Conservation (phyloP, 2,888 invertebrate genomes). For the Meandrusa payeni region DNA sequence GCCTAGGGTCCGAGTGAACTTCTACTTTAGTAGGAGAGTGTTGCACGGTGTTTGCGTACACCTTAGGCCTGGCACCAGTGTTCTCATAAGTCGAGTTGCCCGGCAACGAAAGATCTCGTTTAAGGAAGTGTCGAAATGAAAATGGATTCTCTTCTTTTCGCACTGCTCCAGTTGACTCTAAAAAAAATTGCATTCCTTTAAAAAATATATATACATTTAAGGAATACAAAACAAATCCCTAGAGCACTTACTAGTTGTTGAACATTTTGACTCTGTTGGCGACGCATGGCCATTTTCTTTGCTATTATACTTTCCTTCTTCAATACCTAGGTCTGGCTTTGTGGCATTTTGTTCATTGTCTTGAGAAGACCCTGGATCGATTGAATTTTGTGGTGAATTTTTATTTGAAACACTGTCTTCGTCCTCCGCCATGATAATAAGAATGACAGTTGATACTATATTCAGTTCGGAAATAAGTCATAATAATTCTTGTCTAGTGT, state of each 20-base stretch:
- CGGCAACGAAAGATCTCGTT: conserved; percentile 81
- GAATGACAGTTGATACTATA: conserved; percentile 57
- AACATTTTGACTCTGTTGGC: conserved; percentile 60
- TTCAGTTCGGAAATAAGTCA: background rate
- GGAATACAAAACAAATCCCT: conserved; percentile 69
- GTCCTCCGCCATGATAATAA: conserved; percentile 78
- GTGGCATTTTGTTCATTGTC: conserved; percentile 62
- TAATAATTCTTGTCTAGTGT: no score
- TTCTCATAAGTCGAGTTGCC: conserved; percentile 82
- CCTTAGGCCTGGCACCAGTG: conserved; percentile 90
- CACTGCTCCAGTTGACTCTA: conserved; percentile 67
- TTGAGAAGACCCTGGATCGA: conserved; percentile 55
- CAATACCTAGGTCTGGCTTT: conserved; percentile 74
- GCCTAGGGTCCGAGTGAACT: conserved; percentile 52
- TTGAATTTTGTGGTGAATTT: conserved; percentile 70
- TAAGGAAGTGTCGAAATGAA: conserved; percentile 92
- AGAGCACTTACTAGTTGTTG: conserved; percentile 71
- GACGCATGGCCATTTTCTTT: conserved; percentile 63
- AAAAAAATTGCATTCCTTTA: conserved; percentile 48
- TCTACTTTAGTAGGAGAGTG: conserved; percentile 70
- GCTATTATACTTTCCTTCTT: conserved; percentile 68
- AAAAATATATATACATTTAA: conserved; percentile 38
- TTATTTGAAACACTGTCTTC: conserved; percentile 76
- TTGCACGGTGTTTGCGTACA: conserved; percentile 77
- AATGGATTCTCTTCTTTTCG: conserved; percentile 88